Evolutionary conservation across 2,888 invertebrate species (phyloP).

Genomic region (Calliphora vomitoria): DNA sequence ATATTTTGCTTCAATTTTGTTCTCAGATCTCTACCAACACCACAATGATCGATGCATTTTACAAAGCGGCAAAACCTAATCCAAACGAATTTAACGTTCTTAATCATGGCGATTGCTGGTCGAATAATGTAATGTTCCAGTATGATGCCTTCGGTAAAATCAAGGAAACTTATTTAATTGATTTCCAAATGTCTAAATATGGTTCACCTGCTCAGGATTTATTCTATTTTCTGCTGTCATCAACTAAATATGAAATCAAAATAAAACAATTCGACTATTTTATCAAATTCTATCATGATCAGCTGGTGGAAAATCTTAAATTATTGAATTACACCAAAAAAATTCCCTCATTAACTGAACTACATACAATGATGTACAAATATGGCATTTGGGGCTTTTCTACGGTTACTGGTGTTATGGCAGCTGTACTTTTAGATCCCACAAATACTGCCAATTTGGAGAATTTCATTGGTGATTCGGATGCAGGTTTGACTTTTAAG

Average conservation of each 20-base stretch:
- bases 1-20: neutral
- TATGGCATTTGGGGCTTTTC: conserved; percentile 77
- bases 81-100: conserved; percentile 78
- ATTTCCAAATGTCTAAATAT: conserved; percentile 78
- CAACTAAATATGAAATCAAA: conserved; percentile 77
- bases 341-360: conserved; percentile 75
- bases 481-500: conserved; percentile 77
- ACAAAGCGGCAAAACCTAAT: conserved; percentile 60
- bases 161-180: conserved; percentile 78
- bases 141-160: conserved; percentile 76
- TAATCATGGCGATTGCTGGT: conserved; percentile 79
- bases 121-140: conserved; percentile 81
- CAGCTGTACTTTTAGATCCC: conserved; percentile 78
- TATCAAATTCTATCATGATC: conserved; percentile 79
- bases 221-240: conserved; percentile 78
- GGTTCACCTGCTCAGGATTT: conserved; percentile 79
- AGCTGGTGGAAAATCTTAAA: conserved; percentile 77
- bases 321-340: conserved; percentile 77
- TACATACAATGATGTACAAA: conserved; percentile 76
- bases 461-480: conserved; percentile 77
- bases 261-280: conserved; percentile 79
- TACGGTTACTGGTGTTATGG: conserved; percentile 78
- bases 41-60: conserved; percentile 70
- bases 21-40: neutral
- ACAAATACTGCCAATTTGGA: conserved; percentile 77